Conservation (phyloP, 2,888 invertebrate species). For the Gibbula magus region DNA sequence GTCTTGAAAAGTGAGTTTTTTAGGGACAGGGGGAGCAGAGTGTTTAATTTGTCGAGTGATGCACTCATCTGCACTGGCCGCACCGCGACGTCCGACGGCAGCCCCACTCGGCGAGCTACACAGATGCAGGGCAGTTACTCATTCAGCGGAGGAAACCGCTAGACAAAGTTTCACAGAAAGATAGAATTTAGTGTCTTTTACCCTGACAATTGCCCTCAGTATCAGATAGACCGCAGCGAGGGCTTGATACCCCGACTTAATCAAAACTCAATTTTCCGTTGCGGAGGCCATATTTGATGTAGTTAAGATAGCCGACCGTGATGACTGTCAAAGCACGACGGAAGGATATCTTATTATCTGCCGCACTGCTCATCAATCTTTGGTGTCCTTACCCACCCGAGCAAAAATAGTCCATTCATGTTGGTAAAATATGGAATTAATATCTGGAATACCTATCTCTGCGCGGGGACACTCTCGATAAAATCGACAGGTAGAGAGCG, state of each 20-base stretch:
- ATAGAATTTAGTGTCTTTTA: conserved; percentile 13
- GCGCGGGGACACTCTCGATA: neutral
- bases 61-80: too few species aligned
- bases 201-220: conserved; percentile 3
- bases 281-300: conserved; percentile 5
- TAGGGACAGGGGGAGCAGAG: too few species aligned
- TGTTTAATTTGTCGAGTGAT: too few species aligned
- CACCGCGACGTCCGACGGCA: too few species aligned
- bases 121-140: neutral
- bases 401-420: conserved; percentile 8
- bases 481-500: conserved; percentile 5
- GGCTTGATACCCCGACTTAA: conserved; percentile 6
- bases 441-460: conserved; percentile 3
- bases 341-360: conserved; percentile 8
- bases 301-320: neutral
- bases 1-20: too few species aligned
- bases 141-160: neutral
- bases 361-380: neutral
- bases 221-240: conserved; percentile 5
- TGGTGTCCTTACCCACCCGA: conserved; percentile 8
- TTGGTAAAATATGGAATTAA: conserved; percentile 1
- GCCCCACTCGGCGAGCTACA: too few species aligned
- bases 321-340: neutral
- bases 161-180: conserved; percentile 4
- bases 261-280: conserved; percentile 15